Evolutionary conservation across 1,140 invertebrate genomes (phyloP).

Genomic region (Neuroterus valhalla): DNA sequence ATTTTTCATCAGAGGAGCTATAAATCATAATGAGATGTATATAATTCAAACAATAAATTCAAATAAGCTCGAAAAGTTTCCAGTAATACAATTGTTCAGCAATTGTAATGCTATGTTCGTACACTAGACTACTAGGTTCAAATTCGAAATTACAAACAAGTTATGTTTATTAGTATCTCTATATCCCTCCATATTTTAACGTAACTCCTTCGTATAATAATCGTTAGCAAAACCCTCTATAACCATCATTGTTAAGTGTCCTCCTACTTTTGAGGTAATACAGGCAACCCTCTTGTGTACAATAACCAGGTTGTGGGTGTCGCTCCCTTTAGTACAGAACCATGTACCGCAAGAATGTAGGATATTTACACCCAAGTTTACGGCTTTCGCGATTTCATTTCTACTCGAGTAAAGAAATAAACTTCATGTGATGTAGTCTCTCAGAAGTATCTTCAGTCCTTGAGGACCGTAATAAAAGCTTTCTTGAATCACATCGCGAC

Average conservation of each 20-base stretch:
- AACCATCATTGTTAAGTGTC: constrained; percentile 9
- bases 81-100: too few species aligned
- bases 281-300: neutral
- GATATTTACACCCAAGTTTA: constrained; percentile 23
- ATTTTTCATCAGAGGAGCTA: too few species aligned
- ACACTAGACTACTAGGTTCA: too few species aligned
- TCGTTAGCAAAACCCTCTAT: neutral
- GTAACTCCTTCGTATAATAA: neutral
- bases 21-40: too few species aligned
- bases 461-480: neutral
- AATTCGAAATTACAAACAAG: too few species aligned
- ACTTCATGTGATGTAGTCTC: neutral
- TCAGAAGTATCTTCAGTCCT: neutral
- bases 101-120: too few species aligned
- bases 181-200: neutral
- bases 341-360: constrained; percentile 18
- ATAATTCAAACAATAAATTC: too few species aligned
- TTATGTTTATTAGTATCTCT: too few species aligned
- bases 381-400: constrained; percentile 24
- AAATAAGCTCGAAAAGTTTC: too few species aligned
- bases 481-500: neutral
- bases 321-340: constrained; percentile 25
- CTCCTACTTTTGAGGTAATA: neutral
- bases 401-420: constrained; percentile 1
- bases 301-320: constrained; percentile 25